Evolutionary conservation across 2,888 invertebrate genomes (phyloP).

Genomic region (Xestia ashworthii): DNA sequence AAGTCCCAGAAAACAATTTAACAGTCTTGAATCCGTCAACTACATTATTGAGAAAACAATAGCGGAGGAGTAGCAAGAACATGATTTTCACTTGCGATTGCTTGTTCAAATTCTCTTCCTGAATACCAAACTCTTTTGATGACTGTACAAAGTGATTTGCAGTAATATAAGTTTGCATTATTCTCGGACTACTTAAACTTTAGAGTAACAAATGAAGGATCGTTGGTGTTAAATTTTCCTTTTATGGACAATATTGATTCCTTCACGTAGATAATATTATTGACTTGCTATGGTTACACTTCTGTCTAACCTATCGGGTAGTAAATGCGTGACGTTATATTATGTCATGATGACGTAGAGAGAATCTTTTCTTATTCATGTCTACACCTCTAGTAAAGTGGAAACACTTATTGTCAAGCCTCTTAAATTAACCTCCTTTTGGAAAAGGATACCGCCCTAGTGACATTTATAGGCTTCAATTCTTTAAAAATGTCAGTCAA

Average conservation of each 20-base stretch:
- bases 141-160: constrained; percentile 2
- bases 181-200: neutral
- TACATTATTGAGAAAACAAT: neutral
- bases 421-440: neutral
- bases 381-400: neutral
- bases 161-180: constrained; percentile 16
- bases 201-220: neutral
- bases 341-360: neutral
- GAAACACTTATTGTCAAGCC: neutral
- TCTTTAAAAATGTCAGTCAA: neutral
- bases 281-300: neutral
- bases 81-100: neutral
- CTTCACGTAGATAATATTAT: too few species aligned
- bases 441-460: neutral
- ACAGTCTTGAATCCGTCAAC: neutral
- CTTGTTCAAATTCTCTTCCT: neutral
- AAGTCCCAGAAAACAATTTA: neutral
- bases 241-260: neutral
- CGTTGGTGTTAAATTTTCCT: neutral
- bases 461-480: neutral
- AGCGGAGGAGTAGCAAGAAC: too few species aligned
- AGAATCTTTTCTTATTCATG: neutral
- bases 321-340: neutral
- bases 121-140: neutral
- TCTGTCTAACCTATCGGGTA: neutral